Conservation (phyloP, 1,140 invertebrate genomes). For the Danaus melanippus region DNA sequence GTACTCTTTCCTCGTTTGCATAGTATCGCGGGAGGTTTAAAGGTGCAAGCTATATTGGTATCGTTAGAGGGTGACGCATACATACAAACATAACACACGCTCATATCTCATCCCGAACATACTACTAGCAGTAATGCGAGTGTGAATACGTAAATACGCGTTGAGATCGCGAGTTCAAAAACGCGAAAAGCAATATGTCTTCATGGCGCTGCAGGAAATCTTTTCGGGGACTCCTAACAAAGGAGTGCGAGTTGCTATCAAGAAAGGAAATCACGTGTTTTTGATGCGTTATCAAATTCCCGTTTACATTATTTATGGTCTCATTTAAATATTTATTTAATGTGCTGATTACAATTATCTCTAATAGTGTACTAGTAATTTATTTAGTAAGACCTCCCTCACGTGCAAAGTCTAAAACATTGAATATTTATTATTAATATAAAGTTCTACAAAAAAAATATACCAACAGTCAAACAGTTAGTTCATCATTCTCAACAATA, state of each 20-base stretch:
- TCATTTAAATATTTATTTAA: too few relatives aligned
- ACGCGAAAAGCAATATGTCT: slow-evolving; percentile 70
- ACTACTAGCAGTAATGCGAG: slow-evolving; percentile 63
- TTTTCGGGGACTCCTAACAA: slow-evolving; percentile 57
- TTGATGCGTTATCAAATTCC: slow-evolving; percentile 48
- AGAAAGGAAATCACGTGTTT: slow-evolving; percentile 51
- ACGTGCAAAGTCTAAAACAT: too few relatives aligned
- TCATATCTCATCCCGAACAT: slow-evolving; percentile 60
- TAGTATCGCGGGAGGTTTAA: slow-evolving; percentile 31
- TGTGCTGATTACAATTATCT: too few relatives aligned
- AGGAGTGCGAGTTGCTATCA: slow-evolving; percentile 48
- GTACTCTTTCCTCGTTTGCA: slow-evolving; percentile 40
- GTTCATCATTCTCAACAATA: too few relatives aligned
- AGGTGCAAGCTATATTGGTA: slow-evolving; percentile 43
- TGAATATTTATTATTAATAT: too few relatives aligned
- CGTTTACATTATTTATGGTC: slow-evolving; percentile 12
- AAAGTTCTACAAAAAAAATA: too few relatives aligned
- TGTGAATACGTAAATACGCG: slow-evolving; percentile 70
- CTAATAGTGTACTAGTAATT: too few relatives aligned
- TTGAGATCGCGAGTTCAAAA: slow-evolving; percentile 67
- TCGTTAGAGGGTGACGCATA: slow-evolving; percentile 49
- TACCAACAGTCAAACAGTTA: too few relatives aligned
- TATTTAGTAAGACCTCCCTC: too few relatives aligned
- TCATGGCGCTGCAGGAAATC: slow-evolving; percentile 64
- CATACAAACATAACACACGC: slow-evolving; percentile 47